Evolutionary conservation across 2,113 vertebrate genomes (phyloP).

Genomic region (Eonycteris spelaea): DNA sequence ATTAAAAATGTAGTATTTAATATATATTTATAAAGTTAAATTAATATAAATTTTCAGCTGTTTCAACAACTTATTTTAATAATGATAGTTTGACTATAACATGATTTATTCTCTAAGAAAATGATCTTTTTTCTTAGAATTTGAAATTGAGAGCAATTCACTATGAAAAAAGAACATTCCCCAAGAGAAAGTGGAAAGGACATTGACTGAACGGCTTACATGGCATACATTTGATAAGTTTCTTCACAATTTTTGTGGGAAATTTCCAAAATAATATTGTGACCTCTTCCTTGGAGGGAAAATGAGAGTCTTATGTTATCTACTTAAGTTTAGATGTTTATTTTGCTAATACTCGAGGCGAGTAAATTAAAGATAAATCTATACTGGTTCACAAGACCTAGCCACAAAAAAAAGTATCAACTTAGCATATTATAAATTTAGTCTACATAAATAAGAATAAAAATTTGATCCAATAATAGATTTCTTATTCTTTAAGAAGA

Average conservation of each 20-base stretch:
- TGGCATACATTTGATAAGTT: neutral
- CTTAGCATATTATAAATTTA: neutral
- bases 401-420: neutral
- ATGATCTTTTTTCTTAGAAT: neutral
- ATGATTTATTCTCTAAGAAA: neutral
- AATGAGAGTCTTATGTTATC: neutral
- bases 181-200: neutral
- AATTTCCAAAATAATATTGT: constrained; percentile 32
- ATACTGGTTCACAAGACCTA: neutral
- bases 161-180: neutral
- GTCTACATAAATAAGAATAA: neutral
- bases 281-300: neutral
- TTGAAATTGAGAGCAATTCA: constrained; percentile 25
- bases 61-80: neutral
- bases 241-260: neutral
- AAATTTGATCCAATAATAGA: neutral
- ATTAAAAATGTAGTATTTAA: neutral
- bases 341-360: neutral
- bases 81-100: neutral
- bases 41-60: neutral
- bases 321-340: neutral
- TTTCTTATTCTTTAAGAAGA: neutral
- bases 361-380: neutral
- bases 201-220: neutral
- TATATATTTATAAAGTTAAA: neutral